Conservation (phyloP, 2,888 invertebrate species). For the Drosophila quinaria region DNA sequence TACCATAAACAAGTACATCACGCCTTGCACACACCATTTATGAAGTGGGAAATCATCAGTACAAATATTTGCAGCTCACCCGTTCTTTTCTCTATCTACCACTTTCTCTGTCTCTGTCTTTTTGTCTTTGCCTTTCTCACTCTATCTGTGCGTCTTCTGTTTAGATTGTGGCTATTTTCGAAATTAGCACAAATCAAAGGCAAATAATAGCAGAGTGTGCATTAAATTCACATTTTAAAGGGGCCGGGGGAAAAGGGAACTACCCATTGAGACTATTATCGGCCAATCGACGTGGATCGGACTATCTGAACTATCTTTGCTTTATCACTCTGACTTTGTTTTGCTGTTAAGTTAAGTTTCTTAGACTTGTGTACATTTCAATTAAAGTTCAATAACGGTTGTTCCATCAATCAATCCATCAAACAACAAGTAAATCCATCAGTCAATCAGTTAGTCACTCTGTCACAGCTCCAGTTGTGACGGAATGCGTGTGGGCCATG, state of each 20-base stretch:
- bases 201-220: slow-evolving; percentile 42
- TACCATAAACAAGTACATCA: slow-evolving; percentile 30
- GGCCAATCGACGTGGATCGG: slow-evolving; percentile 16
- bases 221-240: slow-evolving; percentile 50
- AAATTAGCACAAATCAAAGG: slow-evolving; percentile 34
- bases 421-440: slow-evolving; percentile 33
- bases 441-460: slow-evolving; percentile 24
- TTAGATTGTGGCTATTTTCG: slow-evolving; percentile 22
- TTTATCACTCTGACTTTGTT: slow-evolving; percentile 18
- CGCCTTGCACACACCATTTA: slow-evolving; percentile 29
- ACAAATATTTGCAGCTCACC: slow-evolving; percentile 61
- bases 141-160: neutral
- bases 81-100: slow-evolving; percentile 13
- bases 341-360: neutral
- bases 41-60: slow-evolving; percentile 24
- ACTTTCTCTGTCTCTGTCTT: slow-evolving; percentile 1
- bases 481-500: slow-evolving; percentile 52
- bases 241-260: neutral
- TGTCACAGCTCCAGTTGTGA: slow-evolving; percentile 40
- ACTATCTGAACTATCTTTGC: slow-evolving; percentile 25
- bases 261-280: slow-evolving; percentile 26
- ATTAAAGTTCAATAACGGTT: slow-evolving; percentile 34
- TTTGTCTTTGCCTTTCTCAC: neutral
- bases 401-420: slow-evolving; percentile 50
- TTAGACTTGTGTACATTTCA: slow-evolving; percentile 19